These are phyloP conservation scores for Melangyna quadrimaculata DNA, from an alignment of 2,888 invertebrate genomes.

Conservation along the genomic window DNA sequence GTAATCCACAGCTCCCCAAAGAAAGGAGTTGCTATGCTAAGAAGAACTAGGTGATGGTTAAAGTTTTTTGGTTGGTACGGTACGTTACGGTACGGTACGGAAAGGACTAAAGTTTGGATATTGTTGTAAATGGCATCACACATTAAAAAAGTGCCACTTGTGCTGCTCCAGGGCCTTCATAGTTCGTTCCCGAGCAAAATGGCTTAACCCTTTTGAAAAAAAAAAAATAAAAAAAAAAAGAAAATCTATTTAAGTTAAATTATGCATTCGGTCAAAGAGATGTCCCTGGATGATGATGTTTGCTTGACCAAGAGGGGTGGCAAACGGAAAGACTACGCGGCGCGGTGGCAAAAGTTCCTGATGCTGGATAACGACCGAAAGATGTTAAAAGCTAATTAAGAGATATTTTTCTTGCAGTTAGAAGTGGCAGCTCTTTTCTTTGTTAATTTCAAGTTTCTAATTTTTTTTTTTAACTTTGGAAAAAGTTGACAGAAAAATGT, in stretches of 20 bases:
- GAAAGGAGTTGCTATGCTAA: neutral
- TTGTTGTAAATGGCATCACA: conserved; percentile 71
- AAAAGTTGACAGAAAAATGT: conserved; percentile 21
- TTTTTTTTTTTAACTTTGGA: conserved; percentile 17
- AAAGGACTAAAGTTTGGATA: conserved; percentile 60
- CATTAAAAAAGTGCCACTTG: conserved; percentile 66
- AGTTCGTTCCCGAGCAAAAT: conserved; percentile 15
- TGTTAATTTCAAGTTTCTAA: conserved; percentile 47
- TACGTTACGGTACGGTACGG: too few species aligned
- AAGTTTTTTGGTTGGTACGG: neutral
- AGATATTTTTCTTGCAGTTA: conserved; percentile 60
- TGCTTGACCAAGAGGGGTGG: neutral
- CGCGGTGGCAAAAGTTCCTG: conserved; percentile 40
- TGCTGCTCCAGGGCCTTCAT: conserved; percentile 30
- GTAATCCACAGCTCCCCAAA: neutral
- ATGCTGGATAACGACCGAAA: conserved; percentile 51
- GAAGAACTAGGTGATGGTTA: neutral
- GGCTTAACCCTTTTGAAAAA: conserved; percentile 45
- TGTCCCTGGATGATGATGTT: conserved; percentile 28
- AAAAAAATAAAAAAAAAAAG: neutral
- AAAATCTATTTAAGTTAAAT: conserved; percentile 64
- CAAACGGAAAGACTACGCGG: neutral
- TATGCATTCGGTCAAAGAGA: conserved; percentile 62
- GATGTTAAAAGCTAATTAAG: conserved; percentile 72
- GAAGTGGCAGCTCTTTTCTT: conserved; percentile 33